Evolutionary conservation across 2,888 invertebrate species (phyloP).

Genomic region (Apoderus coryli): DNA sequence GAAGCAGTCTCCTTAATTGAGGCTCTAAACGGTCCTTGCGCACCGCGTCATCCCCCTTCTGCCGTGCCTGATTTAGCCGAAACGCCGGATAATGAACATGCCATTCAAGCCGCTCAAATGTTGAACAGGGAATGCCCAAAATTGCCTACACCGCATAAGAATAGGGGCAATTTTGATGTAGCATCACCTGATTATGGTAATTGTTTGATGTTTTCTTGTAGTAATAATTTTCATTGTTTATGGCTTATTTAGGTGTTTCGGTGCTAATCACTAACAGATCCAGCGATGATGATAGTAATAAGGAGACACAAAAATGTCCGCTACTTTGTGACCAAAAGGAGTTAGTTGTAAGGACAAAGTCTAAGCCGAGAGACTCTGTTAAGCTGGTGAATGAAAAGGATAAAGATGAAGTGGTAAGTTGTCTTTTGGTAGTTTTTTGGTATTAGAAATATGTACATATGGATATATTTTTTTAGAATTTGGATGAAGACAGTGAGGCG

Average conservation of each 20-base stretch:
- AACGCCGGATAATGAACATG: conserved; percentile 49
- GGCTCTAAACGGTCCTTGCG: conserved; percentile 84
- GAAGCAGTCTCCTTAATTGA: conserved; percentile 89
- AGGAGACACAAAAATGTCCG: conserved; percentile 30
- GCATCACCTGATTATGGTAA: conserved; percentile 7
- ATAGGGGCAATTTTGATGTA: background rate
- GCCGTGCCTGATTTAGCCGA: conserved; percentile 36
- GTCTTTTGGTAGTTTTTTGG: conserved; percentile 7
- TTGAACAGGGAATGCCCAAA: conserved; percentile 44
- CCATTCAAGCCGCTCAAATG: conserved; percentile 51
- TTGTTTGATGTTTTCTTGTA: conserved; percentile 39
- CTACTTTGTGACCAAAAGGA: conserved; percentile 25
- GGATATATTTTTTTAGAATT: conserved; percentile 28
- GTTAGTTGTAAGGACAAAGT: conserved; percentile 21
- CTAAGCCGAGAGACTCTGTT: conserved; percentile 36
- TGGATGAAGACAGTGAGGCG: conserved; percentile 68
- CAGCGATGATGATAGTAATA: conserved; percentile 41
- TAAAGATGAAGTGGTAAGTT: conserved; percentile 29
- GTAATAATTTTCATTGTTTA: no score
- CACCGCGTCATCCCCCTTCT: conserved; percentile 35
- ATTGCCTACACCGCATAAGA: conserved; percentile 33
- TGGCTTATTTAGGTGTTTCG: conserved; percentile 45
- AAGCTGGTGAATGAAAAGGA: conserved; percentile 47
- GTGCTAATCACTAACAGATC: conserved; percentile 48
- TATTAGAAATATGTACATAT: conserved; percentile 2